Evolutionary conservation across 2,888 invertebrate species (phyloP), one percentile per base, ranked within the genome.

Genomic region (Drosophila aldrichi): DNA sequence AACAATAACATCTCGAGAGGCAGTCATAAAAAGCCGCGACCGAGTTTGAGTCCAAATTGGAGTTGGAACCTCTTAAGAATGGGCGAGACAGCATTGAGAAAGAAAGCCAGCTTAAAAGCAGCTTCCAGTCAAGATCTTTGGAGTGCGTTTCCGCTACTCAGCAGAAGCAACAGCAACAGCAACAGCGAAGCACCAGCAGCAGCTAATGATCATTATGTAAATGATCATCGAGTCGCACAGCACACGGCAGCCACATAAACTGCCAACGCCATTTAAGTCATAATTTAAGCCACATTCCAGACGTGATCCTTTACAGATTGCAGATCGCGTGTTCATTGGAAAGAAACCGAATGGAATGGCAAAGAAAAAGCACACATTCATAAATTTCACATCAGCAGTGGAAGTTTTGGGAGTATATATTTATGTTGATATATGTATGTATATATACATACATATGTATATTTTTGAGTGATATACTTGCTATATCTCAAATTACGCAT

Each of bases 191-290:
- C 69, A 49, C 52, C 48, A 57, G 29, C 69, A 49, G 56, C 48
- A 57, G 29, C 57, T 40, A 40, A 62, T 55, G 57, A 44, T 52
- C 38, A 69, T 57, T 29, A 58, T 54, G 60, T 7, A 44, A 29
- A 51, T 60, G 71, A 71, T 72, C 63, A 64, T 64, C 14, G 51
- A 18, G 56, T 41, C 46, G 40, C n/a, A 65, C 20, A 67, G 68
- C 75, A 74, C 74, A 87, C 89, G 75, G 90, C 90, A 90, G 90
- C 90, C 77, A 82, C 82, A 89, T 84, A 88, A 86, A 81, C 86
- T 87, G 86, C 90, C 86, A 87, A 87, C 86, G 90, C 90, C 90
- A 90, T 87, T 87, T 87, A 87, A 87, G 86, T 86, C 90, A 86
- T 86, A 86, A 86, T 86, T 90, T 86, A 86, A 86, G 86, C 90